Evolutionary conservation across 1,140 invertebrate genomes (phyloP), one percentile per base, ranked within the genome.

Genomic region (Phenacoccus solenopsis): DNA sequence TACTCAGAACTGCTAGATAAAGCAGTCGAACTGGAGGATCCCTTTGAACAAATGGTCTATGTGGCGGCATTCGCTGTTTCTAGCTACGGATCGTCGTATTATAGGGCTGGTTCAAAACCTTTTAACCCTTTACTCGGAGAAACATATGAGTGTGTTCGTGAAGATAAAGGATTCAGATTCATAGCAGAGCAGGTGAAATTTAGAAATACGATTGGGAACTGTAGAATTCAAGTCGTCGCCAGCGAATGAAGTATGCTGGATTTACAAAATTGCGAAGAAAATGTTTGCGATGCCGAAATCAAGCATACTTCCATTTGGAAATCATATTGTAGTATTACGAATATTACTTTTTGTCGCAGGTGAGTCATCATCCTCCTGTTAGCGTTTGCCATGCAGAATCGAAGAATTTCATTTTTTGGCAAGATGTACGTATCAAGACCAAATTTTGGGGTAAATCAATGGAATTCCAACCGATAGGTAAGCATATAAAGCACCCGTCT

Each of bases 381-480:
- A 90, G 87, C 75, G 90, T 88, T 16, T 91, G 91, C 76, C 84
- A 92, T 80, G 88, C 88, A 13, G 87, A 90, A 76, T 86, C 87
- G 22, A 78, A 82, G 71, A 87, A 86, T 75, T 94, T 90, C 80
- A 82, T 82, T 3, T 90, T 91, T 78, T 90, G 87, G 86, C 90
- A 93, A 83, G 87, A 90, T 76, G 84, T 87, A 1, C 80, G 88
- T 73, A 90, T 92, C 72, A 91, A 91, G 79, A 89, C 90, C 25
- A 91, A 91, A 79, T 94, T 94, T 81, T 94, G 91, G 90, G 91
- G 91, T 70, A 93, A 92, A 80, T 92, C 90, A 28, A 90, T 94
- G 83, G 90, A 93, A 80, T 89, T 93, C 77, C 88, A 91, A 76
- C 91, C 91, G 0, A 84, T 88, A 32, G 90, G 90, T 71, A 75